Evolutionary conservation across 2,888 invertebrate species (phyloP), one percentile per base, ranked within the genome.

Genomic region (Apodemia duryi): DNA sequence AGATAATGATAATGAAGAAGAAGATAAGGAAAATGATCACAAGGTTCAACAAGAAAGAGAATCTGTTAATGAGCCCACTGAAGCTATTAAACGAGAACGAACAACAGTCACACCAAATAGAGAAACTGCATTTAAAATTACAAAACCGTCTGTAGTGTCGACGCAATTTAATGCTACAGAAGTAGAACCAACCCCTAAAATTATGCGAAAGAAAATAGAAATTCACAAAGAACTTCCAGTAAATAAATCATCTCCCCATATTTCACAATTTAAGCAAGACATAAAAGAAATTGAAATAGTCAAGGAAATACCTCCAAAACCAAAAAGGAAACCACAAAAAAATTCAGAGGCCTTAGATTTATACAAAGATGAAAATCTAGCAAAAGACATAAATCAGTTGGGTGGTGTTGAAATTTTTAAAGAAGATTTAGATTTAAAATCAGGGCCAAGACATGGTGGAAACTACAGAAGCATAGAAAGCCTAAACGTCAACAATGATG

Each of bases 381-480:
- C 91, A 43, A 83, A 84, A 74, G 85, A 90, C 66, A 76, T 91
- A 32, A 91, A 91, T 70, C 84, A 86, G 72, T 74, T 91, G 66
- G 82, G 84, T 10, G 88, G 85, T 61, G 86, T 92, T 13, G 92
- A 92, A 80, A 77, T 92, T 71, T 91, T 92, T 64, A 82, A 77
- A 69, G 81, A 85, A 68, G 78, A 82, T 64, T 72, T 89, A 63
- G 80, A 88, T 69, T 68, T 88, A 4, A 77, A 76, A 35, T 78
- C 77, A 35, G 85, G 86, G 5, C 90, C 88, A 7, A 84, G 78
- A 71, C 91, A 91, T 73, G 92, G 92, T 57, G 92, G 92, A 38
- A 92, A 92, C 70, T 91, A 91, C 66, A 82, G 83, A 77, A 81
- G 76, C 68, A 80, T 82, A 29, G 76, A 72, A 10, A 72, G 11